Base-by-base conservation (phyloP, 2,888 invertebrate species). In the Odontothrips loti region DNA sequence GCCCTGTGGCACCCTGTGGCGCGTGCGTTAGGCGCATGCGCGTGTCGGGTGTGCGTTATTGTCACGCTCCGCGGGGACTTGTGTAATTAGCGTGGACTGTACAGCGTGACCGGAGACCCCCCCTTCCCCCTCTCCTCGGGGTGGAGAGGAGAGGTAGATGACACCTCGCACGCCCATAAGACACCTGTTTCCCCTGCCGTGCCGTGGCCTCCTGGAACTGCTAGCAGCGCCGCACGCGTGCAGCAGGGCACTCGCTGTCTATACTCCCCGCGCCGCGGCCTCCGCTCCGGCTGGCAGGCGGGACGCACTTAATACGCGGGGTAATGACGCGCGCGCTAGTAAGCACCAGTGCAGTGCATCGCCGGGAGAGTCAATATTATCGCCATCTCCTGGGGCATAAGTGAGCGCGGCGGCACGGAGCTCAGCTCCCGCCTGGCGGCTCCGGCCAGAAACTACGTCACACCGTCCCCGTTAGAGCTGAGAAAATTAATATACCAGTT, bases 211-310 rank as follows among this genome's bases (percentile, higher is more conserved):
- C 34, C 34, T 43, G 34, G 34, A 43, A 43, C 34, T 43, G 51
- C 51, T 10, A 9, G 51, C 51, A 10, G 51, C 51, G 34, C 34
- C 6, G 34, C 34, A 43, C 34, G 34, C 34, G 34, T 43, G 34
- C 34, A 6, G 34, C 34, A 2, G 34, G 34, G 3, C 34, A 43
- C 58, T 11, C 0, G 20, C 58, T n/a, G 68, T 20, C 68, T 23
- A 68, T 68, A 75, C 68, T n/a, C 58, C 58, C 6, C 58, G 58
- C 58, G 58, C 58, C n/a, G n/a, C n/a, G n/a, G 58, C 58, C 58
- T 43, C 15, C 51, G 51, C 51, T 58, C 58, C 68, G 68, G 68
- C 68, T 75, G 68, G 68, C 68, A 75, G 23, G 68, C 68, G 68
- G 68, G 27, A 9, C 23, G 68, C 68, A 12, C 68, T 75, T 75